A percentile compares a stretch with the other conserved stretches of the same genome.
These are phyloP conservation scores for Ophion costatus DNA, from an alignment of 2,888 invertebrate species.

Conservation along the genomic window DNA sequence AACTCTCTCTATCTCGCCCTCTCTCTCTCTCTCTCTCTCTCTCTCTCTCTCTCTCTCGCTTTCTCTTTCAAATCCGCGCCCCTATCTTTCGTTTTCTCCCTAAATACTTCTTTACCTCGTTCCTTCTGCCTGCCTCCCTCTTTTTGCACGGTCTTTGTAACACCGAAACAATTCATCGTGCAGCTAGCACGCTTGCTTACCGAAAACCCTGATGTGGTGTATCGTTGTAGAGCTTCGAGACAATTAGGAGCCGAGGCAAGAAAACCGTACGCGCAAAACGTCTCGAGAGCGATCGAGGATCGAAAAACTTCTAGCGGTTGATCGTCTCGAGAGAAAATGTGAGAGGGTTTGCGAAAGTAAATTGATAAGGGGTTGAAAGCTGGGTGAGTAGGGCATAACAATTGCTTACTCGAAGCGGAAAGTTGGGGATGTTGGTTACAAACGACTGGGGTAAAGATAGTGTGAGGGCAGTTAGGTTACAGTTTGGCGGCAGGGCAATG, in stretches of 20 bases:
- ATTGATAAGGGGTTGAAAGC: conserved; percentile 1
- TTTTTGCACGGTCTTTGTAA: conserved; percentile 13
- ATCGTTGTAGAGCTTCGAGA: conserved; percentile 33
- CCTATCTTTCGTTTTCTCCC: background rate
- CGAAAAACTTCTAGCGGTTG: background rate
- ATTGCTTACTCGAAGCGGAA: conserved; percentile 12
- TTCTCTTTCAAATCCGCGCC: background rate
- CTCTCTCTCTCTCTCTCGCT: background rate
- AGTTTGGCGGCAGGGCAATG: background rate
- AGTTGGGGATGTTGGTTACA: background rate
- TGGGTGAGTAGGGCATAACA: conserved; percentile 5
- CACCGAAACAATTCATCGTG: conserved; percentile 52
- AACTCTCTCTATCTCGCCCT: conserved; percentile 26
- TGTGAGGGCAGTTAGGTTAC: background rate
- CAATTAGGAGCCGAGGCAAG: conserved; percentile 37
- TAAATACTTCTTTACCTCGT: background rate
- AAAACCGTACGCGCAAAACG: conserved; percentile 10
- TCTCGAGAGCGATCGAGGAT: conserved; percentile 32
- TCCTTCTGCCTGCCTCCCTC: background rate
- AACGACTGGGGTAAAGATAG: too few relatives aligned
- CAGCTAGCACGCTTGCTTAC: conserved; percentile 19
- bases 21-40: too few relatives aligned
- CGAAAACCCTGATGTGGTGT: conserved; percentile 14
- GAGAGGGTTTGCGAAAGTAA: background rate
- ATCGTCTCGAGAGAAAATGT: conserved; percentile 14